These are phyloP conservation scores for Fistularia tabacaria DNA, from an alignment of 2,797 vertebrate genomes.

Conservation along the genomic window DNA sequence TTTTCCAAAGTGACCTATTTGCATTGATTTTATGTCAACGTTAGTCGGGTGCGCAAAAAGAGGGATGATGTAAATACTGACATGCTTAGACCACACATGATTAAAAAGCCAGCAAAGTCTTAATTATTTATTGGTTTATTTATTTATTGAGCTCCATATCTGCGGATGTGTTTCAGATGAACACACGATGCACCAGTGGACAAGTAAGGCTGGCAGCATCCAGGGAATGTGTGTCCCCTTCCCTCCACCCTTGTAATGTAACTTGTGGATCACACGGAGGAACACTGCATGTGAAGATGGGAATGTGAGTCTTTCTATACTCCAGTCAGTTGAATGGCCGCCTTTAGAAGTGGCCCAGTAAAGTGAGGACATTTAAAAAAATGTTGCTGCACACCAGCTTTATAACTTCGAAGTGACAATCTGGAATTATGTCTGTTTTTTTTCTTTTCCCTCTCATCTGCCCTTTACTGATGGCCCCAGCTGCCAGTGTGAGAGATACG, in stretches of 20 bases:
- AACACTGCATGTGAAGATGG: slow-evolving; percentile 78
- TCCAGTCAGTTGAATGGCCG: neutral
- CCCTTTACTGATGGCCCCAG: slow-evolving; percentile 53
- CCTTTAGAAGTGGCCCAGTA: too few species aligned
- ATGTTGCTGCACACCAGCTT: neutral
- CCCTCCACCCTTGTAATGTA: slow-evolving; percentile 74
- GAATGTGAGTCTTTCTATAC: slow-evolving; percentile 78
- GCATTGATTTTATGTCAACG: too few species aligned
- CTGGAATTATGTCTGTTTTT: slow-evolving; percentile 9
- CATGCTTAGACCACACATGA: too few species aligned
- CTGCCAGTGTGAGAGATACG: slow-evolving; percentile 82
- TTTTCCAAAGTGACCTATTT: too few species aligned
- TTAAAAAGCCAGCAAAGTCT: too few species aligned
- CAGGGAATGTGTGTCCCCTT: slow-evolving; percentile 74
- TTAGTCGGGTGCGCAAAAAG: too few species aligned
- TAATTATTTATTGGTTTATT: too few species aligned
- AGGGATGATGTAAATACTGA: too few species aligned
- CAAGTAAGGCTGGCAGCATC: slow-evolving; percentile 82
- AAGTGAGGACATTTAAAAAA: neutral
- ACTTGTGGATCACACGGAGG: slow-evolving; percentile 79
- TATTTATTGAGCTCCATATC: neutral
- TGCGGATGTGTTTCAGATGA: slow-evolving; percentile 70
- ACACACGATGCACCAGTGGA: slow-evolving; percentile 75
- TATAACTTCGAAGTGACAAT: neutral
- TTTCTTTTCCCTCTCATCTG: slow-evolving; percentile 3